These are phyloP conservation scores for Andrena bicolor DNA, from an alignment of 2,888 invertebrate genomes.

Conservation along the genomic window DNA sequence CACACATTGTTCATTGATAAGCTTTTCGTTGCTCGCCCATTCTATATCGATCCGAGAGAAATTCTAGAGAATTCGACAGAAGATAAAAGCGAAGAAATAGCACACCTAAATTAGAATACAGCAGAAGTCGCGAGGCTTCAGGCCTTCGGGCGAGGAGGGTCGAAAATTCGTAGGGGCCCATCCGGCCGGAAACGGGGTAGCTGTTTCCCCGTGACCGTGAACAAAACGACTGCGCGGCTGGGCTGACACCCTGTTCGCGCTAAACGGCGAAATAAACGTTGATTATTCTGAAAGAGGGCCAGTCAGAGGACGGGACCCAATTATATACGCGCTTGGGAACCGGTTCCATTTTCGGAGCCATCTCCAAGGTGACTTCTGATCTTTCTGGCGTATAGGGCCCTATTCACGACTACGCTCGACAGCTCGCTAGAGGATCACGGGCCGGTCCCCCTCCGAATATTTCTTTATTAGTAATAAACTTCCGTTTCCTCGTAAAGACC, in stretches of 20 bases:
- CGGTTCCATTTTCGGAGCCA: constrained; percentile 71
- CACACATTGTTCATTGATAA: no score
- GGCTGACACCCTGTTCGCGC: constrained; percentile 40
- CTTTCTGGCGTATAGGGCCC: constrained; percentile 26
- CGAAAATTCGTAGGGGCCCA: no score
- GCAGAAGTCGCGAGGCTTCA: no score
- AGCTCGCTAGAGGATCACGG: constrained; percentile 46
- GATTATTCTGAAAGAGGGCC: constrained; percentile 61
- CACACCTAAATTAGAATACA: no score
- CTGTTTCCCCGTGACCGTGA: not conserved
- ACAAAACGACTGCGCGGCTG: constrained; percentile 41
- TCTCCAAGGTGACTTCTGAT: constrained; percentile 73
- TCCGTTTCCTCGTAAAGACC: constrained; percentile 75
- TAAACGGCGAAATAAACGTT: constrained; percentile 68
- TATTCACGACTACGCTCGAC: constrained; percentile 46
- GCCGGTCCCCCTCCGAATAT: constrained; percentile 60
- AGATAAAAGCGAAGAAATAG: no score
- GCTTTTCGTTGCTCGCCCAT: no score
- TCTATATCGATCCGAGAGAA: no score
- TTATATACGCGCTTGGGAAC: constrained; percentile 59
- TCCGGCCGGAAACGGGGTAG: not conserved
- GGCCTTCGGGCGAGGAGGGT: no score
- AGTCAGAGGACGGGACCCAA: constrained; percentile 50
- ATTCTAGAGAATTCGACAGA: no score
- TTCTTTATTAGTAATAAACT: constrained; percentile 75